Conservation (phyloP, 2,888 invertebrate genomes). For the Torymus texanus region DNA sequence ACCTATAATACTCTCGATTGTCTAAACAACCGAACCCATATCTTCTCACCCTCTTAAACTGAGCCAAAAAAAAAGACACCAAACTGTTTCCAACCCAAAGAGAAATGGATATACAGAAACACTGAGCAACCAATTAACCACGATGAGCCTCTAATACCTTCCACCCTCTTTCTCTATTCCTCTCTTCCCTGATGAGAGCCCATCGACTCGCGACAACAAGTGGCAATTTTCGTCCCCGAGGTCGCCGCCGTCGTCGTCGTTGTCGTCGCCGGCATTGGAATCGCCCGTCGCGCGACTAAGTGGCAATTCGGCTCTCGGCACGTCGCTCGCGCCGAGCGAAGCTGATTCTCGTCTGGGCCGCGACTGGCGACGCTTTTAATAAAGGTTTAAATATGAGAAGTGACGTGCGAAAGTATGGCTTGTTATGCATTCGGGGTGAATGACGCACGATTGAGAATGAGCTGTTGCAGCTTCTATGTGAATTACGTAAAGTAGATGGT, state of each 20-base stretch:
- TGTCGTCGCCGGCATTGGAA: slow-evolving; percentile 32
- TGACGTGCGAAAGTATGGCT: too few species aligned
- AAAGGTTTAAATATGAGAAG: too few species aligned
- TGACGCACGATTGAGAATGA: too few species aligned
- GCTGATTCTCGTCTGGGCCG: too few species aligned
- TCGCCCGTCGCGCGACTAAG: slow-evolving; percentile 41
- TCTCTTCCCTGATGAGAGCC: not conserved
- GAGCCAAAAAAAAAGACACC: too few species aligned
- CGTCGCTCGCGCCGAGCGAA: not conserved
- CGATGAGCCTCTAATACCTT: slow-evolving; percentile 30
- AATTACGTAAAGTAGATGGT: too few species aligned
- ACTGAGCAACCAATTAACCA: slow-evolving; percentile 25
- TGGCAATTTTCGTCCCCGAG: slow-evolving; percentile 41
- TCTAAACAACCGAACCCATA: slow-evolving; percentile 11
- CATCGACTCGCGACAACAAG: slow-evolving; percentile 35
- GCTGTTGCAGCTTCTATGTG: too few species aligned
- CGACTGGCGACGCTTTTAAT: too few species aligned
- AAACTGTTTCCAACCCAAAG: not conserved
- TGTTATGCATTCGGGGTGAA: too few species aligned
- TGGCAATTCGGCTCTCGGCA: slow-evolving; percentile 41
- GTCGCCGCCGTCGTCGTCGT: not conserved
- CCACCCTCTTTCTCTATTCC: too few species aligned
- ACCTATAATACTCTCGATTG: not conserved
- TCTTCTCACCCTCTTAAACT: not conserved
- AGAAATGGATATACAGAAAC: not conserved